Evolutionary conservation across 2,888 invertebrate genomes (phyloP).

Genomic region (Spatulosminthurus flaviceps): DNA sequence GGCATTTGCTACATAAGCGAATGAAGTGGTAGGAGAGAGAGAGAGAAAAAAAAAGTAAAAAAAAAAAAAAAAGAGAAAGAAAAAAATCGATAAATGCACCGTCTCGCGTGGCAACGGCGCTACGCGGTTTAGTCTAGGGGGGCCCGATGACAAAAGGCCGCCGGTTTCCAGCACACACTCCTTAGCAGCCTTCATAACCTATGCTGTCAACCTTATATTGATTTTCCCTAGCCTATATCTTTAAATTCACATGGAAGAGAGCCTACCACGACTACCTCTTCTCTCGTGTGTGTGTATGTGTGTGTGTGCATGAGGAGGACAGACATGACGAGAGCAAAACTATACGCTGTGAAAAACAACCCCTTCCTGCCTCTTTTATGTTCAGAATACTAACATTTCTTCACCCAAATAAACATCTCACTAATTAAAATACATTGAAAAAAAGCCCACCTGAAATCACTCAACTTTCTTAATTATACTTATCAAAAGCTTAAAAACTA

Average conservation of each 20-base stretch:
- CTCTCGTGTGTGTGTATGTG: constrained; percentile 25
- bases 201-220: constrained; percentile 60
- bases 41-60: constrained; percentile 45
- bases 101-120: constrained; percentile 63
- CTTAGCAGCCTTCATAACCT: constrained; percentile 56
- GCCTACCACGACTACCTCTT: not conserved
- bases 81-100: constrained; percentile 63
- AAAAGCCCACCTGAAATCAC: constrained; percentile 42
- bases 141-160: constrained; percentile 62
- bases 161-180: constrained; percentile 54
- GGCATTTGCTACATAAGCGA: constrained; percentile 44
- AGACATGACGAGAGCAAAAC: constrained; percentile 13
- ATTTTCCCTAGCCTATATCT: constrained; percentile 57
- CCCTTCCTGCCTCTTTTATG: constrained; percentile 57
- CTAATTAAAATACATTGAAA: constrained; percentile 48
- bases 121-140: constrained; percentile 56
- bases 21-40: constrained; percentile 47
- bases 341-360: constrained; percentile 39
- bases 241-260: constrained; percentile 37
- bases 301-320: not conserved
- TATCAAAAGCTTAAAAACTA: constrained; percentile 46
- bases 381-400: constrained; percentile 52
- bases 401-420: constrained; percentile 46
- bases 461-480: constrained; percentile 47
- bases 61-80: constrained; percentile 56